Evolutionary conservation across 2,888 invertebrate species (phyloP).

Genomic region (Pseudococcus viburni): DNA sequence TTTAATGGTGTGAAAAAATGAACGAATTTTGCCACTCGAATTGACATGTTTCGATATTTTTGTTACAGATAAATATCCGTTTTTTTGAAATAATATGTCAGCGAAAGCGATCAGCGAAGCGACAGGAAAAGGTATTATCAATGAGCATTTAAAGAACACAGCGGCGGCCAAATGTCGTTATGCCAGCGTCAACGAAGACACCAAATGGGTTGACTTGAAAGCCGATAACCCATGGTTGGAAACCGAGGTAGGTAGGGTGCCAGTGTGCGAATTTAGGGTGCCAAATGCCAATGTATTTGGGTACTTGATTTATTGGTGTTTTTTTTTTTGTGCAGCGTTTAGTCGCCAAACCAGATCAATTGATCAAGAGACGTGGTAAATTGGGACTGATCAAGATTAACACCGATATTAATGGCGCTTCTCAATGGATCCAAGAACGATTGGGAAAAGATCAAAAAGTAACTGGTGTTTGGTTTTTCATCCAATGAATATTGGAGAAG

Average conservation of each 20-base stretch:
- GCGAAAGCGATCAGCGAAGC: slow-evolving; percentile 97
- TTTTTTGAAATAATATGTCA: slow-evolving; percentile 78
- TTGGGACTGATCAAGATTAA: slow-evolving; percentile 97
- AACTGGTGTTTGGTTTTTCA: no score
- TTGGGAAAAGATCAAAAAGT: slow-evolving; percentile 84
- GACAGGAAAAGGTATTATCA: slow-evolving; percentile 92
- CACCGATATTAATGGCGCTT: slow-evolving; percentile 82
- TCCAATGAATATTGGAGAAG: no score
- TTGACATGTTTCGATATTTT: background rate
- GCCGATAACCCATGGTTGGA: slow-evolving; percentile 89
- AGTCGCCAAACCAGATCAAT: slow-evolving; percentile 99
- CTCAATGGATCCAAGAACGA: slow-evolving; percentile 89
- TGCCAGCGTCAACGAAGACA: slow-evolving; percentile 84
- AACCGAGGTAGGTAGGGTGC: slow-evolving; percentile 76
- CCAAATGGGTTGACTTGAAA: slow-evolving; percentile 83
- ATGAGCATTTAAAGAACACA: slow-evolving; percentile 82
- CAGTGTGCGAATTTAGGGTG: background rate
- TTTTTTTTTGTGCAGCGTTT: slow-evolving; percentile 77
- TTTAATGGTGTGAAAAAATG: background rate
- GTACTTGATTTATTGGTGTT: background rate
- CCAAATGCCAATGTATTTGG: no score
- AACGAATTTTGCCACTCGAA: background rate
- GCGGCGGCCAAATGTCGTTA: slow-evolving; percentile 83
- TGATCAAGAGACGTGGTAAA: slow-evolving; percentile 98
- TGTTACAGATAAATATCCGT: background rate